Conservation (phyloP, 2,888 invertebrate species). For the Ceratothoa steindachneri region DNA sequence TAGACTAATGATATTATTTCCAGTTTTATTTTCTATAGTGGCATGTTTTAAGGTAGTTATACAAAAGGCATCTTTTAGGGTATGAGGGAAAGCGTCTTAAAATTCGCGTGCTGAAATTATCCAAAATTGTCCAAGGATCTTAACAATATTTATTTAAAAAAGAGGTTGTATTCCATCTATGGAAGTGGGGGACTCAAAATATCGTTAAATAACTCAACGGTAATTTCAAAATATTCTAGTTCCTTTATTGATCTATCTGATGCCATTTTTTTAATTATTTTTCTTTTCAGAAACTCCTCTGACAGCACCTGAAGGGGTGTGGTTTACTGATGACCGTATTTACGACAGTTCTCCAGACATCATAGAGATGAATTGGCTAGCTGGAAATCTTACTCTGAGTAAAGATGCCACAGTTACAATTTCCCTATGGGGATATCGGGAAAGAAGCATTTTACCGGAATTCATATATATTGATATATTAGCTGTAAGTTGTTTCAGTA, state of each 20-base stretch:
- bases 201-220: too few relatives aligned
- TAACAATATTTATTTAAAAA: too few relatives aligned
- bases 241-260: background rate
- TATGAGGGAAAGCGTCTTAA: too few relatives aligned
- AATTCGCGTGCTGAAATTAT: too few relatives aligned
- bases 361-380: conserved; percentile 76
- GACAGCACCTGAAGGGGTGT: conserved; percentile 77
- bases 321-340: conserved; percentile 66
- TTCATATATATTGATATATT: conserved; percentile 67
- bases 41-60: too few relatives aligned
- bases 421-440: conserved; percentile 84
- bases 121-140: too few relatives aligned
- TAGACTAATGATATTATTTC: too few relatives aligned
- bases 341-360: conserved; percentile 69
- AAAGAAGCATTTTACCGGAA: conserved; percentile 73
- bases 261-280: background rate
- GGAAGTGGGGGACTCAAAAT: too few relatives aligned
- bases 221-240: too few relatives aligned
- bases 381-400: conserved; percentile 77
- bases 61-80: too few relatives aligned
- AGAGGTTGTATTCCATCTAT: too few relatives aligned
- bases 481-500: conserved; percentile 44
- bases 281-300: conserved; percentile 78
- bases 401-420: conserved; percentile 71
- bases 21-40: too few relatives aligned